phyloP scores from a whole-genome alignment of 2,797 vertebrate species.

The Chiloscyllium punctatum region DNA sequence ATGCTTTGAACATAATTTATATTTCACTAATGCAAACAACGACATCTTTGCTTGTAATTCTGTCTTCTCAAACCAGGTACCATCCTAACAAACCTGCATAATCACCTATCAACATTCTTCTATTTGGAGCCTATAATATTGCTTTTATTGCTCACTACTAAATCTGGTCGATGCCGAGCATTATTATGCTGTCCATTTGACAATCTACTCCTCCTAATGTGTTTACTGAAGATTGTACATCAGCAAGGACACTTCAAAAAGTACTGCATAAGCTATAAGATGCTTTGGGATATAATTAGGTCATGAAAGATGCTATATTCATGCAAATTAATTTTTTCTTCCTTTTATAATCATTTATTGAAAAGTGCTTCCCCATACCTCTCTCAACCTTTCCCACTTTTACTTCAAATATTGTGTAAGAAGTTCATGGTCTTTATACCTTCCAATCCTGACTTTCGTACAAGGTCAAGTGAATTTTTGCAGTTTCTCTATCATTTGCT shows the following conservation, averaged over 20 bases:
- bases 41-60: neutral
- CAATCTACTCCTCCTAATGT: neutral
- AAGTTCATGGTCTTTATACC: neutral
- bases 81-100: neutral
- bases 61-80: neutral
- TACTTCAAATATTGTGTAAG: accelerated
- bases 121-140: neutral
- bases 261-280: neutral
- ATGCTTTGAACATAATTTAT: neutral
- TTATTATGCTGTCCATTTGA: neutral
- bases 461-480: neutral
- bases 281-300: neutral
- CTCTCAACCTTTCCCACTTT: neutral
- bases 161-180: neutral
- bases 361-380: neutral
- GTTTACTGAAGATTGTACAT: no score
- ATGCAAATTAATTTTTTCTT: neutral
- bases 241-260: neutral
- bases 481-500: neutral
- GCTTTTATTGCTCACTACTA: neutral
- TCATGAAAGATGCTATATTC: neutral
- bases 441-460: neutral
- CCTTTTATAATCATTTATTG: neutral
- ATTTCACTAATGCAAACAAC: neutral
- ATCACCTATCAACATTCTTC: neutral